Conservation (phyloP, 2,113 vertebrate genomes). For the Clupea harengus region DNA sequence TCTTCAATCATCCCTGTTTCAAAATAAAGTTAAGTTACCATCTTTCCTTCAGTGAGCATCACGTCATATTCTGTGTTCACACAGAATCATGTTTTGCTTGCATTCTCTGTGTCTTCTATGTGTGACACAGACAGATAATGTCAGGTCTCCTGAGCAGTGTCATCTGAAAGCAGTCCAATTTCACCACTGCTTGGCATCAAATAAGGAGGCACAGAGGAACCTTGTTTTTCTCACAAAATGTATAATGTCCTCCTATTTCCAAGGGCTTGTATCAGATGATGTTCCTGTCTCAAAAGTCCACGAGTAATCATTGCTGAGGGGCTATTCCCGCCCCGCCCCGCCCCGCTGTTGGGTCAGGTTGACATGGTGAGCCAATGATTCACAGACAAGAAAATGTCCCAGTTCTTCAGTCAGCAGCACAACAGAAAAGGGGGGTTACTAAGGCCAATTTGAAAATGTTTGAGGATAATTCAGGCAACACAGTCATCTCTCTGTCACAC, state of each 20-base stretch:
- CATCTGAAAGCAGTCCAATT: background rate
- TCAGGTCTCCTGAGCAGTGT: background rate
- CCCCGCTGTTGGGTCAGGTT: background rate
- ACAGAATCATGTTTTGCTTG: background rate
- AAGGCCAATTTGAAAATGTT: background rate
- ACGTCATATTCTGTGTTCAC: background rate
- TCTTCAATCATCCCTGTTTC: background rate
- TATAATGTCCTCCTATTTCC: background rate
- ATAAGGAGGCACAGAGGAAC: background rate
- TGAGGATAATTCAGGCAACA: background rate
- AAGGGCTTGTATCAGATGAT: background rate
- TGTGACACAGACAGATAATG: background rate
- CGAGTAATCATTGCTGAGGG: background rate
- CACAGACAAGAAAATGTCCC: background rate
- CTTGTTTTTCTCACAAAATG: background rate
- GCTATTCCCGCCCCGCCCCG: background rate
- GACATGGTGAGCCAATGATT: slow-evolving; percentile 15
- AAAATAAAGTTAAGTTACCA: background rate
- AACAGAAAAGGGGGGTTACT: background rate
- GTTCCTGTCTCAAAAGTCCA: background rate
- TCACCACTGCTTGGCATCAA: background rate
- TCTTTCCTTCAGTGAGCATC: background rate
- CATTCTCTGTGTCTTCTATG: background rate
- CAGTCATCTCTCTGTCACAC: background rate
- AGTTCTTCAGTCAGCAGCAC: background rate